These are phyloP conservation scores for Pissodes strobi DNA, from an alignment of 1,140 invertebrate genomes.

Conservation along the genomic window DNA sequence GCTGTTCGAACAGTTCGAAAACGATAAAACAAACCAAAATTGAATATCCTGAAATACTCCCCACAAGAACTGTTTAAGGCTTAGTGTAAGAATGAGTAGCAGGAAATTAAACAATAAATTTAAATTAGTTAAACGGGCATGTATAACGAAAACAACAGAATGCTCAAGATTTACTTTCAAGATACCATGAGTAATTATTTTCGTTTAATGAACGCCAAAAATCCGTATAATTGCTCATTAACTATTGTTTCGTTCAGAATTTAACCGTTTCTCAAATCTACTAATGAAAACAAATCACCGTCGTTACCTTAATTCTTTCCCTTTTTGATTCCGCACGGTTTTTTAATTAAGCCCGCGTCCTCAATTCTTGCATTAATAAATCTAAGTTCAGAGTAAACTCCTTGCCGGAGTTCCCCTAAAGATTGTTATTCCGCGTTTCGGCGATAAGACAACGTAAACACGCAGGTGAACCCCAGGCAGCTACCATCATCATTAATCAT, in stretches of 20 bases:
- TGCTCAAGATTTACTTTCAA: too few relatives aligned
- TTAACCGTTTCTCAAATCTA: background rate
- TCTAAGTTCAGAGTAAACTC: constrained; percentile 16
- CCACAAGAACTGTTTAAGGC: too few relatives aligned
- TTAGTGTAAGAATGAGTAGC: too few relatives aligned
- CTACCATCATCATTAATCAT: constrained; percentile 23
- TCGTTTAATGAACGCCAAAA: too few relatives aligned
- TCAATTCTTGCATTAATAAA: constrained; percentile 24
- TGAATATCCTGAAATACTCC: too few relatives aligned
- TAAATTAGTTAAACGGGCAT: too few relatives aligned
- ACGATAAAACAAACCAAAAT: too few relatives aligned
- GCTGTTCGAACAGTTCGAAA: too few relatives aligned
- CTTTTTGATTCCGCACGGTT: constrained; percentile 22
- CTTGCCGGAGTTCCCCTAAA: background rate
- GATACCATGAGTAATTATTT: too few relatives aligned
- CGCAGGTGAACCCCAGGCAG: constrained; percentile 24
- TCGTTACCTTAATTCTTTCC: constrained; percentile 5
- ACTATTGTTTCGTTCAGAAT: background rate
- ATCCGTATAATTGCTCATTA: too few relatives aligned
- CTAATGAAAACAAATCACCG: constrained; percentile 16
- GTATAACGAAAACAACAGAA: too few relatives aligned
- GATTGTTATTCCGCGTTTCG: constrained; percentile 19
- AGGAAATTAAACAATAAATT: too few relatives aligned
- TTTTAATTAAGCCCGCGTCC: constrained; percentile 24
- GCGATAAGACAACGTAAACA: constrained; percentile 26